Evolutionary conservation across 2,113 vertebrate genomes (phyloP), one percentile per base, ranked within the genome.

Genomic region (Nettapus auritus): DNA sequence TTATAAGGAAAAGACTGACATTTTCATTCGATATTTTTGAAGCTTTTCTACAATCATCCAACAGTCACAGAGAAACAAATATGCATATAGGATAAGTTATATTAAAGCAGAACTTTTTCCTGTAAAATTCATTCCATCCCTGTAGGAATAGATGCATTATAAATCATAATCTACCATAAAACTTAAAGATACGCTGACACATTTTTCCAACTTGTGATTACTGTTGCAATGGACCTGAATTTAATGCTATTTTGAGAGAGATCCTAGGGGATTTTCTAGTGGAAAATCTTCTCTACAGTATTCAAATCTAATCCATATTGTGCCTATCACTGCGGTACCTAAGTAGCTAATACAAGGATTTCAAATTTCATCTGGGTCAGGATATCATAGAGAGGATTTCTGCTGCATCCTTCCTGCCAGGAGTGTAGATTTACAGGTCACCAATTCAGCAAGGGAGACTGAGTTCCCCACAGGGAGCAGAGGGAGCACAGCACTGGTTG

Each of bases 231-330:
- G 87, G 86, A 92, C 77, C 76, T 95, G 86, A 95, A 95, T 92
- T 95, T 94, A 94, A 95, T 94, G 86, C 90, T 96, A 84, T 77
- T 96, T 92, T 89, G 66, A 84, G 86, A 91, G 73, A 86, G 67
- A 86, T 94, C 90, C 91, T 84, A 46, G 57, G 83, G 94, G 94
- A 97, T 97, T 96, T 96, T 90, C 57, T 87, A 68, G 64, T 82
- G 88, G 76, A 92, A 97, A 96, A 90, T 96, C 92, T 97, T 91
- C 83, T 90, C 82, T 57, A 23, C 76, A 44, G 66, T 86, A 84
- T 89, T 94, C 77, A 87, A 93, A 95, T 95, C 88, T 95, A 95
- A 96, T 95, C 93, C 90, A 92, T 88, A 90, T 89, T 97, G 86
- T 96, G 82, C 57, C 88, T 84, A 86, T 93, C 57, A 26, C 73